phyloP scores from a whole-genome alignment of 2,888 invertebrate genomes.

The Mylabris sibirica region DNA sequence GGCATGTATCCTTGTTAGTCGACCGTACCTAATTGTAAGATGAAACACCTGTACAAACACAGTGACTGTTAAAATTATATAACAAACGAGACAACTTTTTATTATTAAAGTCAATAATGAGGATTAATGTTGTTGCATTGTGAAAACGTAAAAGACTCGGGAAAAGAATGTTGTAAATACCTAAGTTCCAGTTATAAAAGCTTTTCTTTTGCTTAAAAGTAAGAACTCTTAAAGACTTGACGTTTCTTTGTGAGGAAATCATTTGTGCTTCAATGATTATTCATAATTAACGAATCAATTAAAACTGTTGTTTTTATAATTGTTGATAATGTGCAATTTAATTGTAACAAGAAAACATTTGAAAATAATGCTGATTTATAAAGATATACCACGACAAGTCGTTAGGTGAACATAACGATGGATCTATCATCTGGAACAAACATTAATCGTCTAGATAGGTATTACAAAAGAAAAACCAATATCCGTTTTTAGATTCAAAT shows the following conservation, averaged over 20 bases:
- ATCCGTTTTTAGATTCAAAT: conserved; percentile 30
- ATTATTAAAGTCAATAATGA: not conserved
- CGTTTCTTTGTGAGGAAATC: no score
- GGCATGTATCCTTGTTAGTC: no score
- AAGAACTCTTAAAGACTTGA: not conserved
- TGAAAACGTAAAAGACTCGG: not conserved
- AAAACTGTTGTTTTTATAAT: not conserved
- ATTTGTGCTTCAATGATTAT: no score
- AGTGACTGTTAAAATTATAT: not conserved
- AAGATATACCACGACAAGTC: conserved; percentile 17
- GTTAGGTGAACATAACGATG: conserved; percentile 21
- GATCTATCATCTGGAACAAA: conserved; percentile 6
- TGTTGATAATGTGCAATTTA: not conserved
- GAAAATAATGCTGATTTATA: conserved; percentile 18
- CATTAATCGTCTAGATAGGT: conserved; percentile 21
- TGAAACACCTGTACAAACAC: no score
- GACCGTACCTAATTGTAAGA: no score
- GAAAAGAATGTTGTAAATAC: no score
- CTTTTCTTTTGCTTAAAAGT: not conserved
- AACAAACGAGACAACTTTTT: not conserved
- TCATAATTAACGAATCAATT: not conserved
- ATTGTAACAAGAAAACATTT: not conserved
- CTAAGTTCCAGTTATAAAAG: not conserved
- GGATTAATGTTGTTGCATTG: not conserved
- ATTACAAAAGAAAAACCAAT: conserved; percentile 29